Percentiles rank a stretch among this genome's conserved stretches.
These are phyloP conservation scores for Erebia ligea DNA, from an alignment of 2,888 invertebrate genomes.

Conservation along the genomic window DNA sequence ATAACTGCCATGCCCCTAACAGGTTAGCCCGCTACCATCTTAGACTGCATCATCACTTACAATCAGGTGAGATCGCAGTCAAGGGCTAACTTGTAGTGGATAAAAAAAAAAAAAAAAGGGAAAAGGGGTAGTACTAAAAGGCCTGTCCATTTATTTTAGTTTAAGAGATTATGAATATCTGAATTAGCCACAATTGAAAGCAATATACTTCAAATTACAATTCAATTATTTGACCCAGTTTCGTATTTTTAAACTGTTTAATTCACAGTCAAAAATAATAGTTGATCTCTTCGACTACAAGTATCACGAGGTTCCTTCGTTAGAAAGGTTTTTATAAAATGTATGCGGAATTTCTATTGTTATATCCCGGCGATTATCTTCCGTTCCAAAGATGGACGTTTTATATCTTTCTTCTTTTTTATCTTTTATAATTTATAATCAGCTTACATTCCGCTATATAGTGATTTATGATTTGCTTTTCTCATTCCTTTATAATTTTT, in stretches of 20 bases:
- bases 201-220: no score
- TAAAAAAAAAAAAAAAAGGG: no score
- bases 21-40: no score
- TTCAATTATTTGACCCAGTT: no score
- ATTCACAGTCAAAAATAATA: background rate
- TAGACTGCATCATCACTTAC: no score
- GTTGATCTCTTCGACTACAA: conserved; percentile 6
- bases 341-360: conserved; percentile 28
- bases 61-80: no score
- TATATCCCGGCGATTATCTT: conserved; percentile 25
- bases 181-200: no score
- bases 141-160: no score
- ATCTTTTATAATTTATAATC: conserved; percentile 13
- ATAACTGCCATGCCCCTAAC: no score
- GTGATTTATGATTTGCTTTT: conserved; percentile 4
- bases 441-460: background rate
- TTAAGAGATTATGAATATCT: no score
- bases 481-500: background rate
- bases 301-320: conserved; percentile 19
- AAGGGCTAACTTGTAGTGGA: no score
- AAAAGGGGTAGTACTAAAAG: no score
- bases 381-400: conserved; percentile 14
- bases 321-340: conserved; percentile 25
- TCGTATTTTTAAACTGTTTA: background rate
- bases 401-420: conserved; percentile 3